Base-by-base conservation (phyloP, 2,888 invertebrate genomes). In the Acanthosepion esculentum region DNA sequence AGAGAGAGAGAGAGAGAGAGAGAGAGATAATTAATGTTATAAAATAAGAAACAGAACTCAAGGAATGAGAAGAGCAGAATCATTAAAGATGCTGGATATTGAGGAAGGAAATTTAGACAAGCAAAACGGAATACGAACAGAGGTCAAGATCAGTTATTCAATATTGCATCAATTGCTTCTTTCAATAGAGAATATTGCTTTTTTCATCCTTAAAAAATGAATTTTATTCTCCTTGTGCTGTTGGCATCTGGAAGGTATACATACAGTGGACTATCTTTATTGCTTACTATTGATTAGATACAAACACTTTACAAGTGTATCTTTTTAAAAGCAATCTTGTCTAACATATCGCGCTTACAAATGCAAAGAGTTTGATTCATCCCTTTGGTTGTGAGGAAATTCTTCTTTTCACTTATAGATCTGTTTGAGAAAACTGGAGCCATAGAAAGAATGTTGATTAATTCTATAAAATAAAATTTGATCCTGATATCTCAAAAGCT, bases 231-330 rank as follows among this genome's bases (percentile, higher is more conserved):
- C 12, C 15, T 33, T 78, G 33, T 78, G n/a, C 78, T 78, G 78
- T 78, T n/a, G 15, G 78, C n/a, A n/a, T 78, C n/a, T n/a, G 78
- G n/a, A 78, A 78, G 18, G 18, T 33, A 78, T 78, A 78, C 78
- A 78, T 78, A 78, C 33, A 15, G 15, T 78, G n/a, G 33, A 33
- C 78, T 33, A 78, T 78, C 78, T 78, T 33, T 78, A 78, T 78
- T 78, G 33, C n/a, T n/a, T 78, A 78, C 78, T 78, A 78, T 78
- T 78, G 78, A 78, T 78, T n/a, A 78, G n/a, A 78, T 78, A 78
- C 78, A 78, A 78, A 78, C 78, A 78, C 78, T 78, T 78, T 78
- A 78, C 78, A 78, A 78, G 78, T 78, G 78, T 78, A 78, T 78
- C n/a, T 15, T 78, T 78, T n/a, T n/a, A 78, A 78, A 78, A 33